These are phyloP conservation scores for Cantharis lateralis DNA, from an alignment of 2,888 invertebrate genomes.

Conservation along the genomic window DNA sequence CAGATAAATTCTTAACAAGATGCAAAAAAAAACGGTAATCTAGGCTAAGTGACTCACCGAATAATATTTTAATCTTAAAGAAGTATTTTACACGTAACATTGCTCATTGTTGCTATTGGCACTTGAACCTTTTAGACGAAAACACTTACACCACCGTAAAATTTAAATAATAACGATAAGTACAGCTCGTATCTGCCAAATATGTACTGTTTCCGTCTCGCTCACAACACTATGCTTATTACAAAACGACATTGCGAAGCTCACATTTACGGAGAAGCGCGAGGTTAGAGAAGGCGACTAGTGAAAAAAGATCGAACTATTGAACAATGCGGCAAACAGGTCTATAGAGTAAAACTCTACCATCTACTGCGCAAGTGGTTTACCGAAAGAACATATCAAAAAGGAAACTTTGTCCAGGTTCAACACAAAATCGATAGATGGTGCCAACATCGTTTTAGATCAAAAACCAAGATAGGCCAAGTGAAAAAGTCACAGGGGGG, in stretches of 20 bases:
- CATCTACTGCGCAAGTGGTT: not conserved
- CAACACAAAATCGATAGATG: not conserved
- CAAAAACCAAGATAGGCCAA: too few relatives aligned
- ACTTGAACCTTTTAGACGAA: slow-evolving; percentile 43
- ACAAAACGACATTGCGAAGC: slow-evolving; percentile 19
- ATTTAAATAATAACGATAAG: slow-evolving; percentile 46
- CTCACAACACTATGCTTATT: slow-evolving; percentile 35
- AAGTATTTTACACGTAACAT: slow-evolving; percentile 36
- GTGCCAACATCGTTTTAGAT: not conserved
- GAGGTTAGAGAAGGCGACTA: slow-evolving; percentile 13
- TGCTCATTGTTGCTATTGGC: slow-evolving; percentile 43
- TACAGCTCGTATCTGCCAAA: slow-evolving; percentile 48
- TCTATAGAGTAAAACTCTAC: not conserved
- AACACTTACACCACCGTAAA: slow-evolving; percentile 42
- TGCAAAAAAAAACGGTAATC: slow-evolving; percentile 22
- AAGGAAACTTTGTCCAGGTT: not conserved
- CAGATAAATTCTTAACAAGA: slow-evolving; percentile 19
- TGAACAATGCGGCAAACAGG: not conserved
- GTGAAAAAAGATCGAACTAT: not conserved
- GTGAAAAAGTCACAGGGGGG: too few relatives aligned
- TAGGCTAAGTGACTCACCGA: slow-evolving; percentile 35
- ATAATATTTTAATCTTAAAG: slow-evolving; percentile 38
- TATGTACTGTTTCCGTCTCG: slow-evolving; percentile 50
- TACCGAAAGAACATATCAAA: not conserved
- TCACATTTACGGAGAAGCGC: slow-evolving; percentile 11